Evolutionary conservation across 2,797 vertebrate genomes (phyloP).

Genomic region (Hylomyscus alleni): DNA sequence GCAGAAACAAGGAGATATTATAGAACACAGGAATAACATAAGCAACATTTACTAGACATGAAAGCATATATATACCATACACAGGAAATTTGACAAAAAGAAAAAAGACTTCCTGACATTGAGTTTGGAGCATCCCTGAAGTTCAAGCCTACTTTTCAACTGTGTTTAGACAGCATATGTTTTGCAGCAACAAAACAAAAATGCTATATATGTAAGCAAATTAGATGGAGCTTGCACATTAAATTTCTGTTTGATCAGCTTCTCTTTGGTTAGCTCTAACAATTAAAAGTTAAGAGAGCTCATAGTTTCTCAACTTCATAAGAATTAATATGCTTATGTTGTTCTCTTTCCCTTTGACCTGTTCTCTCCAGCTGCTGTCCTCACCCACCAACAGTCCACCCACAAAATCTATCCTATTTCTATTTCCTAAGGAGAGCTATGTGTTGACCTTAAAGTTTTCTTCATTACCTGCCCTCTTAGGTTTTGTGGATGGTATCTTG

Average conservation of each 20-base stretch:
- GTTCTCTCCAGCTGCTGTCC: neutral
- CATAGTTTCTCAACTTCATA: neutral
- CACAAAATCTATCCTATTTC: neutral
- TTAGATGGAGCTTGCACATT: neutral
- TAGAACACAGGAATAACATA: neutral
- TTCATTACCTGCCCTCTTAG: neutral
- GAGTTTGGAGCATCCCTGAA: neutral
- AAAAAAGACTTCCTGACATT: neutral
- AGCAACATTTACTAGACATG: neutral
- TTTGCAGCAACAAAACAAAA: neutral
- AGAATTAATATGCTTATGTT: neutral
- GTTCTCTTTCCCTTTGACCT: neutral
- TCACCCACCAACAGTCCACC: neutral
- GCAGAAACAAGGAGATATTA: neutral
- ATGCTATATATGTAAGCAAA: too few species aligned
- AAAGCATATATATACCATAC: neutral
- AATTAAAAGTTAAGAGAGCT: neutral
- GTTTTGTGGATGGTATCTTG: too few species aligned
- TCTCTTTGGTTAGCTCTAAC: slow-evolving; percentile 33
- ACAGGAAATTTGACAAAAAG: neutral
- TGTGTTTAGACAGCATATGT: neutral
- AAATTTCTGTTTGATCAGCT: slow-evolving; percentile 35
- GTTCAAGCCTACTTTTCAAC: neutral
- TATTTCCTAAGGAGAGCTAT: neutral
- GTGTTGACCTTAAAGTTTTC: neutral